phyloP scores from a whole-genome alignment of 1,140 invertebrate species.

The Drosophila kohkoa region DNA sequence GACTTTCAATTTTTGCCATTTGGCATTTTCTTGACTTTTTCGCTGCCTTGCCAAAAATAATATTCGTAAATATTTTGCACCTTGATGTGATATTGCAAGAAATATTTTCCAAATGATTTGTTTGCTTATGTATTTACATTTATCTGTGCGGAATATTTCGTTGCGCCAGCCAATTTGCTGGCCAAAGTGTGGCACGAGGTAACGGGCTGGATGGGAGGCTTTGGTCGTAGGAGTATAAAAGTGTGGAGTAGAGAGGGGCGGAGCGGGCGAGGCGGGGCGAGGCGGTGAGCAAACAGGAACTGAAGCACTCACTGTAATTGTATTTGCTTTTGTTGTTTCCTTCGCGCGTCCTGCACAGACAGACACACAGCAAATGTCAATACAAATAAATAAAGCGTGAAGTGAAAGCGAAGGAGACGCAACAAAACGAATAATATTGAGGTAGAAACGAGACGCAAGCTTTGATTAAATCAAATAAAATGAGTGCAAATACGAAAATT shows the following conservation, averaged over 20 bases:
- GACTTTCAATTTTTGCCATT: slow-evolving; percentile 59
- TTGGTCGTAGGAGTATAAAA: too few species aligned
- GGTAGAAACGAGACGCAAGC: slow-evolving; percentile 45
- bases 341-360: slow-evolving; percentile 56
- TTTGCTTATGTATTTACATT: slow-evolving; percentile 78
- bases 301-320: slow-evolving; percentile 79
- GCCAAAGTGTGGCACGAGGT: slow-evolving; percentile 8
- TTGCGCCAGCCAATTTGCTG: slow-evolving; percentile 53
- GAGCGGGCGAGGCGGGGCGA: background rate
- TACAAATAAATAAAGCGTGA: slow-evolving; percentile 75
- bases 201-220: background rate
- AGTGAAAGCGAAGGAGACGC: slow-evolving; percentile 40
- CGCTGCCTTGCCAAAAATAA: slow-evolving; percentile 64
- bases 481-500: slow-evolving; percentile 68
- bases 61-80: slow-evolving; percentile 80
- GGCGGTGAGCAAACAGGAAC: slow-evolving; percentile 21
- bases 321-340: slow-evolving; percentile 76
- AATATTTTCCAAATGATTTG: slow-evolving; percentile 81
- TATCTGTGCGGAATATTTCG: slow-evolving; percentile 62
- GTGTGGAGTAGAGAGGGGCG: too few species aligned
- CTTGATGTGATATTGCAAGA: slow-evolving; percentile 78
- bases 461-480: slow-evolving; percentile 79
- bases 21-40: slow-evolving; percentile 17
- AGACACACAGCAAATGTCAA: slow-evolving; percentile 68
- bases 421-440: slow-evolving; percentile 30